Conservation (phyloP, 1,140 invertebrate species). For the Calephelis nemesis region DNA sequence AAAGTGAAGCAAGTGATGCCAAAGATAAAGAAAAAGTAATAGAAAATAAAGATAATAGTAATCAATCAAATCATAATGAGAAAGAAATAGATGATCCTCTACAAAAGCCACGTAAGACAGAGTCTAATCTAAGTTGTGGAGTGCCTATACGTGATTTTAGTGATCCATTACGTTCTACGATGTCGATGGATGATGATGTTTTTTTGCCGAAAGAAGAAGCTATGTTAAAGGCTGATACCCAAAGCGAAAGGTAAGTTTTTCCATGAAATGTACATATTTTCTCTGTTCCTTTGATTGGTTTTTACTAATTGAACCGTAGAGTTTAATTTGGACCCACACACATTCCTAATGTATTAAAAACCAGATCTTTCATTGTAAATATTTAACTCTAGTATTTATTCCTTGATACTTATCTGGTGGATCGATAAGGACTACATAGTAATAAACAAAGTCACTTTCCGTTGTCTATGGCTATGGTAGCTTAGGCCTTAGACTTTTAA, state of each 20-base stretch:
- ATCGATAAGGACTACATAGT: no score
- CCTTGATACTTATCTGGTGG: no score
- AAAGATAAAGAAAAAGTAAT: slow-evolving; percentile 19
- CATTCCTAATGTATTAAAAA: no score
- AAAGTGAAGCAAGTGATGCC: slow-evolving; percentile 16
- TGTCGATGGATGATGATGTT: slow-evolving; percentile 80
- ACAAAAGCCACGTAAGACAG: slow-evolving; percentile 49
- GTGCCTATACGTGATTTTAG: slow-evolving; percentile 83
- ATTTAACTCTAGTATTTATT: no score
- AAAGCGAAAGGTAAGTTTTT: slow-evolving; percentile 55
- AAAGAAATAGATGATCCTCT: slow-evolving; percentile 42
- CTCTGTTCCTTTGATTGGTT: no score
- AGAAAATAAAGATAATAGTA: slow-evolving; percentile 5
- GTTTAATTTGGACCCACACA: no score
- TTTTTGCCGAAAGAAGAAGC: slow-evolving; percentile 64
- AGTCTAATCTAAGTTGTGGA: slow-evolving; percentile 70
- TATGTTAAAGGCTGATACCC: slow-evolving; percentile 56
- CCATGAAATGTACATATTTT: no score
- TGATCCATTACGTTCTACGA: slow-evolving; percentile 87
- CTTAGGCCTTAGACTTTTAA: no score
- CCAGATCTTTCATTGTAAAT: no score
- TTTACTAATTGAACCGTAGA: no score
- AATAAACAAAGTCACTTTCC: no score
- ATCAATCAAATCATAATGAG: slow-evolving; percentile 21
- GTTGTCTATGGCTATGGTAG: no score